Evolutionary conservation across 2,797 vertebrate genomes (phyloP).

Genomic region (Microchirus variegatus): DNA sequence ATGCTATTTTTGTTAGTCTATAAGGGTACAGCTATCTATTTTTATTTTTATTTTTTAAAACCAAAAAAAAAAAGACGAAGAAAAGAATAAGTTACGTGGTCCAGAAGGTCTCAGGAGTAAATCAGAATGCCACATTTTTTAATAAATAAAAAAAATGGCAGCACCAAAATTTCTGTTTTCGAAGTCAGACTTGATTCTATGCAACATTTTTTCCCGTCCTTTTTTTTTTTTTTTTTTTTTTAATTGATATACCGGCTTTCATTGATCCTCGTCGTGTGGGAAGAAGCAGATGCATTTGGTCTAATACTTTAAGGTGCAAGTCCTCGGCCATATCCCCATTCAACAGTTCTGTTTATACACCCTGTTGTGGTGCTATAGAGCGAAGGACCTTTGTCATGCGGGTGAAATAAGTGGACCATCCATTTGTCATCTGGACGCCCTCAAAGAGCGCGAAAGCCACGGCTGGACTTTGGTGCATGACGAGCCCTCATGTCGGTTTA

Average conservation of each 20-base stretch:
- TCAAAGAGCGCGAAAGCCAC: constrained; percentile 64
- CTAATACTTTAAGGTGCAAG: constrained; percentile 29
- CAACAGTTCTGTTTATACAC: constrained; percentile 38
- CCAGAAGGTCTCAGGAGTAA: constrained; percentile 75
- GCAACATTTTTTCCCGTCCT: constrained; percentile 68
- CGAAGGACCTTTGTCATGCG: constrained; percentile 32
- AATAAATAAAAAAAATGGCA: constrained; percentile 58
- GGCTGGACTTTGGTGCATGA: constrained; percentile 76
- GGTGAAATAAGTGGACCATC: constrained; percentile 39
- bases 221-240: constrained; percentile 12
- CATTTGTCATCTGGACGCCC: constrained; percentile 39
- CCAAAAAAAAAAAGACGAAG: constrained; percentile 51
- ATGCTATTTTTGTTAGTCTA: constrained; percentile 69
- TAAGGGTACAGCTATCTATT: constrained; percentile 72
- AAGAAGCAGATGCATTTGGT: constrained; percentile 34
- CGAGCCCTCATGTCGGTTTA: constrained; percentile 77
- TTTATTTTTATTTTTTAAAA: constrained; percentile 51
- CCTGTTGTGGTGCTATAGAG: constrained; percentile 50
- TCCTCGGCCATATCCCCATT: constrained; percentile 35
- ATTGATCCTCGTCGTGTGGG: constrained; percentile 36
- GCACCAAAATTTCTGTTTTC: constrained; percentile 70
- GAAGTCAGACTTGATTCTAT: constrained; percentile 79
- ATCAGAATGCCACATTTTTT: constrained; percentile 51
- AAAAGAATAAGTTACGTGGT: constrained; percentile 20
- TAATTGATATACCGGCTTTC: constrained; percentile 37